These are phyloP conservation scores for Rallus crepitans DNA, from an alignment of 2,797 vertebrate genomes.

Conservation along the genomic window DNA sequence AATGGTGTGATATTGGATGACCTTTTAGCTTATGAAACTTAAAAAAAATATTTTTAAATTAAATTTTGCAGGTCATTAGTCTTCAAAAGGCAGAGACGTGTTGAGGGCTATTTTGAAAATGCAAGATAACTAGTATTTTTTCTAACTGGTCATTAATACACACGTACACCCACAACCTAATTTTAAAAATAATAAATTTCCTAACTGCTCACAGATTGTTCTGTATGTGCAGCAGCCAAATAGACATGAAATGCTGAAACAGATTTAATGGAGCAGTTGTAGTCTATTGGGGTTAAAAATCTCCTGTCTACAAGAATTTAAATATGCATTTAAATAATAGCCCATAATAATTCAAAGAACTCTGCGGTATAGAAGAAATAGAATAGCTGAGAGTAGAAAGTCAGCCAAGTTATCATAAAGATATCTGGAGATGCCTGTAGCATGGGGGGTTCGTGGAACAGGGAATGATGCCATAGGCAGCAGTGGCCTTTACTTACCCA, in stretches of 20 bases:
- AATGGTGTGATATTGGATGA: background rate
- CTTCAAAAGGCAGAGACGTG: background rate
- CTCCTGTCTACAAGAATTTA: conserved; percentile 55
- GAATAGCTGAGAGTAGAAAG: background rate
- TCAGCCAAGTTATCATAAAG: background rate
- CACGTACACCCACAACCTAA: background rate
- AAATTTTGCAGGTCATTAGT: conserved; percentile 6
- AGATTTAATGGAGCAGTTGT: conserved; percentile 53
- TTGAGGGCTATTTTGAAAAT: conserved; percentile 25
- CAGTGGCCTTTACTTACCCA: background rate
- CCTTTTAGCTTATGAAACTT: background rate
- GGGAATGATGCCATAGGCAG: background rate
- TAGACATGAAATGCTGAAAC: conserved; percentile 36
- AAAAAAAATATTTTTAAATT: background rate
- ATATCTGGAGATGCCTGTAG: background rate
- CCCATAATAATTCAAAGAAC: conserved; percentile 54
- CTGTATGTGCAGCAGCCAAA: conserved; percentile 33
- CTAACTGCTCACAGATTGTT: conserved; percentile 17
- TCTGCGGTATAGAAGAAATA: background rate
- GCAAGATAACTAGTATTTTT: background rate
- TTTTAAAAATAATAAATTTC: conserved; percentile 49
- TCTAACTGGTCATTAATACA: background rate
- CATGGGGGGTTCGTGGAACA: background rate
- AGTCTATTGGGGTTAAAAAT: conserved; percentile 61
- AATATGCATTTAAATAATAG: conserved; percentile 66